Evolutionary conservation across 2,113 vertebrate genomes (phyloP).

Genomic region (Brachirus orientalis): DNA sequence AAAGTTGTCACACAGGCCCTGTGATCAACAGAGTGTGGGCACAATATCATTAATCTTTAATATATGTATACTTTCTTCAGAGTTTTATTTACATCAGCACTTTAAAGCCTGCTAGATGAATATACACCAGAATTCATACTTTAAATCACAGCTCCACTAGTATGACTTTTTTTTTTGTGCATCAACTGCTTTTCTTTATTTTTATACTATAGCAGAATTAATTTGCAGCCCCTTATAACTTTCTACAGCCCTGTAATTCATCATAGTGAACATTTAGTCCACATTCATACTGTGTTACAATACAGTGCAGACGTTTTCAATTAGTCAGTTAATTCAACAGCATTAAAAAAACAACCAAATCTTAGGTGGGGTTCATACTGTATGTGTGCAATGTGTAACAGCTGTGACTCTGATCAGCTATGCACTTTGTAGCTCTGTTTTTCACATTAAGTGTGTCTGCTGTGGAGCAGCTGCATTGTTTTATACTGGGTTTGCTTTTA

Average conservation of each 20-base stretch:
- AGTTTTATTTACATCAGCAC: slow-evolving; percentile 20
- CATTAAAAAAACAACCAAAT: neutral
- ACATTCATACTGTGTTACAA: slow-evolving; percentile 1
- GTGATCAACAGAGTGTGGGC: slow-evolving; percentile 14
- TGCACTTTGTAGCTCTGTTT: too few relatives aligned
- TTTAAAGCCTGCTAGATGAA: neutral
- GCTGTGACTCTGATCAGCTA: too few relatives aligned
- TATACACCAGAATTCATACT: neutral
- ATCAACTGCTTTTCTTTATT: neutral
- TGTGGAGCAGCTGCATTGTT: too few relatives aligned
- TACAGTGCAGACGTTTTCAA: neutral
- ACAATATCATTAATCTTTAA: slow-evolving; percentile 10
- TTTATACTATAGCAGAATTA: neutral
- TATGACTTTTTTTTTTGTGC: neutral
- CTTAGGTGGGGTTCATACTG: too few relatives aligned
- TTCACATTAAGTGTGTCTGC: too few relatives aligned
- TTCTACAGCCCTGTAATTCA: slow-evolving; percentile 1
- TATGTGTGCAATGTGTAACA: too few relatives aligned
- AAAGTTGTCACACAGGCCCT: slow-evolving; percentile 2
- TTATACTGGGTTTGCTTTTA: too few relatives aligned
- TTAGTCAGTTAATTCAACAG: neutral
- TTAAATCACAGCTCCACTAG: neutral
- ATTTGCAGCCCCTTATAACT: neutral
- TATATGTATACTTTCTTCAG: too few relatives aligned
- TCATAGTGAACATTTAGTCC: neutral